These are phyloP conservation scores for Etheostoma spectabile DNA, from an alignment of 2,113 vertebrate species.

Conservation along the genomic window DNA sequence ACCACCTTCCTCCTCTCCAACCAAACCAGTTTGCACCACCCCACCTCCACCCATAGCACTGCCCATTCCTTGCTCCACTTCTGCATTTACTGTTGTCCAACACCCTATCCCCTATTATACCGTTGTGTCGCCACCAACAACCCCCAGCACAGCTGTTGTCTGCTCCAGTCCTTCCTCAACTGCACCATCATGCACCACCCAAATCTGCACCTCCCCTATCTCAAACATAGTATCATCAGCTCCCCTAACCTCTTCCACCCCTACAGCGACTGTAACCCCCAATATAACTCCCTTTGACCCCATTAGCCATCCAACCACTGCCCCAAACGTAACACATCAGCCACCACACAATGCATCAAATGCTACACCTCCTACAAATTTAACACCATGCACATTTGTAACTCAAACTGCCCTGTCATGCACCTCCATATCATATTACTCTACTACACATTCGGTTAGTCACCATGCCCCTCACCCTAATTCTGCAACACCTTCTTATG, in stretches of 20 bases:
- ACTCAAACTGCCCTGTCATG: constrained; percentile 79
- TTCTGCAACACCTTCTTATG: constrained; percentile 65
- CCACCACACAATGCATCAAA: constrained; percentile 33
- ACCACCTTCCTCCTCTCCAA: constrained; percentile 56
- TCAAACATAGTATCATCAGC: constrained; percentile 22
- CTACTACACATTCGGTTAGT: constrained; percentile 67
- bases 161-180: constrained; percentile 44
- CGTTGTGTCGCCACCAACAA: constrained; percentile 58
- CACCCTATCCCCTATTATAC: constrained; percentile 63
- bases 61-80: constrained; percentile 40
- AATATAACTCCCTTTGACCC: constrained; percentile 18
- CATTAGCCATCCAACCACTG: constrained; percentile 10
- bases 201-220: constrained; percentile 41
- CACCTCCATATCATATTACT: constrained; percentile 80
- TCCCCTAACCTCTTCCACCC: constrained; percentile 24
- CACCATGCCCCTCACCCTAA: constrained; percentile 44
- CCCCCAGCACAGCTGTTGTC: constrained; percentile 40
- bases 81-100: constrained; percentile 17
- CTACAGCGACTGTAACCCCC: constrained; percentile 31
- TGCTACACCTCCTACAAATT: constrained; percentile 38
- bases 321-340: constrained; percentile 40
- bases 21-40: constrained; percentile 46
- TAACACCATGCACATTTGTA: constrained; percentile 72
- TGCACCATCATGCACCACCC: constrained; percentile 32
- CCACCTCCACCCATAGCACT: constrained; percentile 22